phyloP scores from a whole-genome alignment of 2,797 vertebrate genomes.

The Rhinichthys osculus region DNA sequence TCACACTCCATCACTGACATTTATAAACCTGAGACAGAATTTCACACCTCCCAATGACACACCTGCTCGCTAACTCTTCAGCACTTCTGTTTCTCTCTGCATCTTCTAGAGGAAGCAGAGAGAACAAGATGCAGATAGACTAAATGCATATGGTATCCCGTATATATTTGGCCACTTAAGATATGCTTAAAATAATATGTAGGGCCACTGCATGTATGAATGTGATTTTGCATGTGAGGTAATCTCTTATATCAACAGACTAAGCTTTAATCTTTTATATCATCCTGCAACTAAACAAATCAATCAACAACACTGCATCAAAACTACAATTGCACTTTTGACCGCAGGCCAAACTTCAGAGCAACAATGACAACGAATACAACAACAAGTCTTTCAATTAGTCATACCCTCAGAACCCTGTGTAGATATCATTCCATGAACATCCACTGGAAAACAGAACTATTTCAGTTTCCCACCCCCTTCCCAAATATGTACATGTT shows the following conservation, averaged over 20 bases:
- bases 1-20: slow-evolving; percentile 50
- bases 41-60: slow-evolving; percentile 41
- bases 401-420: not conserved
- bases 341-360: not conserved
- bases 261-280: not conserved
- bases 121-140: slow-evolving; percentile 5
- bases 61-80: not conserved
- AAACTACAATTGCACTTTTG: not conserved
- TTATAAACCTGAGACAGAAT: slow-evolving; percentile 48
- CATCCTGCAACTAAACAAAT: not conserved
- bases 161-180: not conserved
- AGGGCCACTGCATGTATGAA: slow-evolving; percentile 1
- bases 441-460: not conserved
- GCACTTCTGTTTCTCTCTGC: not conserved
- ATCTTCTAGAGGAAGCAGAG: slow-evolving; percentile 4
- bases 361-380: too few species aligned
- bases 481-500: not conserved
- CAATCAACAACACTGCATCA: not conserved
- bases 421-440: not conserved
- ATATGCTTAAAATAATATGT: not conserved
- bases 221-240: not conserved
- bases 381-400: not conserved
- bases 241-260: not conserved
- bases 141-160: not conserved
- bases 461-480: not conserved